phyloP scores from a whole-genome alignment of 1,140 invertebrate species.

The Pectinophora gossypiella region DNA sequence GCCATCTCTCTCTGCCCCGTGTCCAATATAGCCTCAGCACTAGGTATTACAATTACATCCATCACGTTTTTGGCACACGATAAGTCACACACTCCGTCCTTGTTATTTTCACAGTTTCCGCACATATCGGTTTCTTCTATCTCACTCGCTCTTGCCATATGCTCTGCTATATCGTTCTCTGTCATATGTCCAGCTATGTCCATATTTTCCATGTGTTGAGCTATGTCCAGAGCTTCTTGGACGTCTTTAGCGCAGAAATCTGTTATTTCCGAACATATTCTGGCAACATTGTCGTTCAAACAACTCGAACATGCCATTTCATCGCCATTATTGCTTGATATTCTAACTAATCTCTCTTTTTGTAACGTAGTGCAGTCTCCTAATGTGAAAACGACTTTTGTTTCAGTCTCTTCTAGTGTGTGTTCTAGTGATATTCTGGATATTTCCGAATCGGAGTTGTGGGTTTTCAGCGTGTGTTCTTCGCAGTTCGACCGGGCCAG shows the following conservation, averaged over 20 bases:
- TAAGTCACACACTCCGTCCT: slow-evolving; percentile 31
- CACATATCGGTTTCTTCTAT: slow-evolving; percentile 29
- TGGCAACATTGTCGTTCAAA: slow-evolving; percentile 44
- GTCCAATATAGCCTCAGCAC: slow-evolving; percentile 66
- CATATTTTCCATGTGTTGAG: slow-evolving; percentile 26
- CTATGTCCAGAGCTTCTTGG: slow-evolving; percentile 28
- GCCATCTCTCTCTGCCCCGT: slow-evolving; percentile 25
- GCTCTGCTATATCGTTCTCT: slow-evolving; percentile 58
- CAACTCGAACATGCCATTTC: slow-evolving; percentile 28
- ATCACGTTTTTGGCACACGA: slow-evolving; percentile 46
- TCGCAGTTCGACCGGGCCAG: slow-evolving; percentile 22
- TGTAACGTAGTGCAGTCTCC: slow-evolving; percentile 34
- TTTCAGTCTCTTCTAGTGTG: slow-evolving; percentile 13
- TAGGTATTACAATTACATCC: slow-evolving; percentile 69
- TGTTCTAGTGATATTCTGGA: slow-evolving; percentile 22
- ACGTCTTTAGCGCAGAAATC: slow-evolving; percentile 12
- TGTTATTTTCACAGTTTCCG: slow-evolving; percentile 31
- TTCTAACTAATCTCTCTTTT: slow-evolving; percentile 37
- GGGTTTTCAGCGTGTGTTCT: slow-evolving; percentile 37
- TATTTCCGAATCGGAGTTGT: slow-evolving; percentile 67
- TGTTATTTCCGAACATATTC: slow-evolving; percentile 52
- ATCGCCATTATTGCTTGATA: slow-evolving; percentile 59
- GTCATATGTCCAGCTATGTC: slow-evolving; percentile 20
- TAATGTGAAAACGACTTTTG: slow-evolving; percentile 46
- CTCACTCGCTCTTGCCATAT: slow-evolving; percentile 36